These are phyloP conservation scores for Leptinotarsa lineolata DNA, from an alignment of 1,140 invertebrate species.

Conservation along the genomic window DNA sequence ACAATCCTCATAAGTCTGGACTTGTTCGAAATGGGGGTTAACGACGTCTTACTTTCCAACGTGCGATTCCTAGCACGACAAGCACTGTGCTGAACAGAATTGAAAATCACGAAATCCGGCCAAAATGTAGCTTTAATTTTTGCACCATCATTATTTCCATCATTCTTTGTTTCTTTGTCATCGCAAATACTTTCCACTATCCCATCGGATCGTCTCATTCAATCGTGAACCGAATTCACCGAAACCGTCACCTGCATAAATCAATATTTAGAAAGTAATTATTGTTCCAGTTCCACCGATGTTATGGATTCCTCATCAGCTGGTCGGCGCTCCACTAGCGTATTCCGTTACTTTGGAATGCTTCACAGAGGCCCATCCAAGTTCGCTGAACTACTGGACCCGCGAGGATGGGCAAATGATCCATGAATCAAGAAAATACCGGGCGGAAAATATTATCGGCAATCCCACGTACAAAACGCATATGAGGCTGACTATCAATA, in stretches of 20 bases:
- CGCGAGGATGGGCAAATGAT: conserved; percentile 86
- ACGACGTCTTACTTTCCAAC: too few species aligned
- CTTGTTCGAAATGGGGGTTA: too few species aligned
- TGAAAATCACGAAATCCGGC: too few species aligned
- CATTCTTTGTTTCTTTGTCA: too few species aligned
- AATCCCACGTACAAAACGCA: conserved; percentile 77
- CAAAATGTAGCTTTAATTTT: too few species aligned
- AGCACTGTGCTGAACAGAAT: too few species aligned
- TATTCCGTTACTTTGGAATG: conserved; percentile 85
- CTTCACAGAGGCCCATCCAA: conserved; percentile 87
- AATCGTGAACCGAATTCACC: not conserved
- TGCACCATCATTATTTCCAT: too few species aligned
- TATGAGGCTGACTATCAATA: conserved; percentile 77
- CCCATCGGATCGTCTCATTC: not conserved
- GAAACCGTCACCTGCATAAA: not conserved
- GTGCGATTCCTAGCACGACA: too few species aligned
- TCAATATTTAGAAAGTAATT: conserved; percentile 14
- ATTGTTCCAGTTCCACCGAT: conserved; percentile 80
- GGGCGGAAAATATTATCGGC: conserved; percentile 70
- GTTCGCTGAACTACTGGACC: conserved; percentile 90
- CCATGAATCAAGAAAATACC: conserved; percentile 81
- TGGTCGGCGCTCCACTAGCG: conserved; percentile 80
- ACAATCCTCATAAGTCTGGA: too few species aligned
- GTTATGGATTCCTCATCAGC: conserved; percentile 87
- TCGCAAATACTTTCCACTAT: too few species aligned